Evolutionary conservation across 1,140 invertebrate species (phyloP).

Genomic region (Ladona fulva): DNA sequence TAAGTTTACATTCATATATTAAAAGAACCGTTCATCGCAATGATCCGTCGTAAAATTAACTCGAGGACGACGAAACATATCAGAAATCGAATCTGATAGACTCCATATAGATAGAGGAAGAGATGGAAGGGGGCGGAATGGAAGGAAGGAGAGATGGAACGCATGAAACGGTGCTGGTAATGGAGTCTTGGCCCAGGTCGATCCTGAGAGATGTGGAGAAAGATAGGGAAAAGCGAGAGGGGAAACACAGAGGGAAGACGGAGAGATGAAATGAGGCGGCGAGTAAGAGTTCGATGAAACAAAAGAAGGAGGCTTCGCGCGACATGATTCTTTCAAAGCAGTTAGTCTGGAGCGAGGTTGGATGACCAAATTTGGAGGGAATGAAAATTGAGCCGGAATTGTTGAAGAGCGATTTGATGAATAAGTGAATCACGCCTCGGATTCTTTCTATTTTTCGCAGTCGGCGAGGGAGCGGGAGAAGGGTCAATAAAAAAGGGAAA

Average conservation of each 20-base stretch:
- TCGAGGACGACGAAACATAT: too few species aligned
- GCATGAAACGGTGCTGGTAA: neutral
- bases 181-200: neutral
- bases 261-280: neutral
- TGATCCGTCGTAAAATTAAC: too few species aligned
- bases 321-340: too few species aligned
- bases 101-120: neutral
- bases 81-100: too few species aligned
- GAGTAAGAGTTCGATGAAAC: neutral
- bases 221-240: slow-evolving; percentile 18
- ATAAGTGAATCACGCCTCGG: neutral
- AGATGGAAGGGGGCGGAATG: neutral
- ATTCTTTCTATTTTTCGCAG: neutral
- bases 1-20: too few species aligned
- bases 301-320: too few species aligned
- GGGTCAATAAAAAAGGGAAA: neutral
- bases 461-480: neutral
- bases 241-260: neutral
- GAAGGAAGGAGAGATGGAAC: neutral
- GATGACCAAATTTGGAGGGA: neutral
- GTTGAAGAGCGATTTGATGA: neutral
- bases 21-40: too few species aligned
- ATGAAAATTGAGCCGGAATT: neutral
- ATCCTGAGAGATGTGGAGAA: neutral
- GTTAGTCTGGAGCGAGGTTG: neutral